A percentile compares a stretch with the other conserved stretches of the same genome.
These are phyloP conservation scores for Drosophila dives DNA, from an alignment of 2,888 invertebrate species.

Conservation along the genomic window DNA sequence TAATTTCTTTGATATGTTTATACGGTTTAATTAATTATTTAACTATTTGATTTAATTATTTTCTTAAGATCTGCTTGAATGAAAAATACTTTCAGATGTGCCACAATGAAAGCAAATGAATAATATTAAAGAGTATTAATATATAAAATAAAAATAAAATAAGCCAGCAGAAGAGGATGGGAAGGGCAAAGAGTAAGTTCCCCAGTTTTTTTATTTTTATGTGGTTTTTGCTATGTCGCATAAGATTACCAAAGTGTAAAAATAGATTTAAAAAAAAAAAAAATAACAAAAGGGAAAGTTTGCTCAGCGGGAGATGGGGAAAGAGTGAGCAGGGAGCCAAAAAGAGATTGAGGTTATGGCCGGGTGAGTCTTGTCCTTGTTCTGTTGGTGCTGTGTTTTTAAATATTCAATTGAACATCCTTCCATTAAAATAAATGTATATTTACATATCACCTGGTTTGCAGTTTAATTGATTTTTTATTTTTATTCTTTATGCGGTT, in stretches of 20 bases:
- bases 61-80: neutral
- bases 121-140: conserved; percentile 36
- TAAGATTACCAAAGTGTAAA: conserved; percentile 62
- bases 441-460: conserved; percentile 39
- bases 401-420: conserved; percentile 34
- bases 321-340: neutral
- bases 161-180: neutral
- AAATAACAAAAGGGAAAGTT: neutral
- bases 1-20: too few relatives aligned
- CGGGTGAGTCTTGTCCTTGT: neutral
- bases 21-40: too few relatives aligned
- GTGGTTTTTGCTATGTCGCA: conserved; percentile 27
- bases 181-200: neutral
- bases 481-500: conserved; percentile 18
- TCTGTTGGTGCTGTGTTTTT: conserved; percentile 17
- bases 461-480: conserved; percentile 58
- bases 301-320: conserved; percentile 12
- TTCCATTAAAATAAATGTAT: conserved; percentile 41
- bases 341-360: conserved; percentile 11
- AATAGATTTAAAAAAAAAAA: conserved; percentile 36
- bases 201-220: conserved; percentile 20
- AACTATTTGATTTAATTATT: too few relatives aligned
- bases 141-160: conserved; percentile 3
- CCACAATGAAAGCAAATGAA: neutral
- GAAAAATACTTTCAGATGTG: neutral